Conservation (phyloP, 2,888 invertebrate species). For the Oscheius sp. region DNA sequence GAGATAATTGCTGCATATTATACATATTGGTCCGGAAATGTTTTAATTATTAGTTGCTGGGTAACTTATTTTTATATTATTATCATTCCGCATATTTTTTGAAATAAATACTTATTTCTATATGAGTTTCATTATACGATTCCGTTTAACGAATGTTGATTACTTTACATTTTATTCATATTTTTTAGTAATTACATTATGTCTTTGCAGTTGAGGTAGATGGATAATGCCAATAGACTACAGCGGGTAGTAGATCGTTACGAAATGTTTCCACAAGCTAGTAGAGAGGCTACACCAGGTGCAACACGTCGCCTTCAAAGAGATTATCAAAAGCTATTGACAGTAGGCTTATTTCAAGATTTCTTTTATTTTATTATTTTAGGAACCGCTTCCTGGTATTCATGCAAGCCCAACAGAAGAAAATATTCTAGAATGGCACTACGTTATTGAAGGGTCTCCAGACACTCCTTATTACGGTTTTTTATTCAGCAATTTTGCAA, state of each 20-base stretch:
- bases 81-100: slow-evolving; percentile 1
- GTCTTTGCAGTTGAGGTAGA: not conserved
- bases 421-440: slow-evolving; percentile 98
- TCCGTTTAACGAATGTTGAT: not conserved
- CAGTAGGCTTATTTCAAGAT: slow-evolving; percentile 67
- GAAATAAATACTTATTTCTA: not conserved
- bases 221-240: not conserved
- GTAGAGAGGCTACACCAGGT: slow-evolving; percentile 72
- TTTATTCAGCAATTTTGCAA: not conserved
- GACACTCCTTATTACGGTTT: slow-evolving; percentile 86
- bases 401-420: slow-evolving; percentile 85
- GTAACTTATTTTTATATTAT: not conserved
- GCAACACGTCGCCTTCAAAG: slow-evolving; percentile 90
- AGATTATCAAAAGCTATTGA: slow-evolving; percentile 92
- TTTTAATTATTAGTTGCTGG: not conserved
- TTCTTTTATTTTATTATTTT: slow-evolving; percentile 6
- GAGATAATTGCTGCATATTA: not conserved
- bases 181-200: not conserved
- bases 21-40: not conserved
- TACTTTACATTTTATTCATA: not conserved
- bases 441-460: slow-evolving; percentile 94
- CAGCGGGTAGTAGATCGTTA: not conserved
- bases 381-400: slow-evolving; percentile 60
- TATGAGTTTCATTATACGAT: not conserved
- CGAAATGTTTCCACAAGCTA: not conserved